Conservation (phyloP, 1,140 invertebrate genomes). For the Drosophila insularis region DNA sequence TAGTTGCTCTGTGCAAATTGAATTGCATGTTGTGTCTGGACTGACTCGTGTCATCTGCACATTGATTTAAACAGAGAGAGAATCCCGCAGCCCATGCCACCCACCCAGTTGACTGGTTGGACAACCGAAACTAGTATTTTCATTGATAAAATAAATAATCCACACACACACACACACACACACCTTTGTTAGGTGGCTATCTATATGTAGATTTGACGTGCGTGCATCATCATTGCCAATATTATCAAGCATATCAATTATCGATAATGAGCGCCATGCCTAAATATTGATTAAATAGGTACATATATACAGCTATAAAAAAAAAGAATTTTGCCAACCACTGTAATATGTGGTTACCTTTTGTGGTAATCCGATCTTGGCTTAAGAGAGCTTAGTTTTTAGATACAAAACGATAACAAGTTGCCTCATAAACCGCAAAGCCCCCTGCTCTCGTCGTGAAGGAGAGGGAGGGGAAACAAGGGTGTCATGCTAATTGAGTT, state of each 20-base stretch:
- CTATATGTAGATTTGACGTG: constrained; percentile 21
- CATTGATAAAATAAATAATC: constrained; percentile 62
- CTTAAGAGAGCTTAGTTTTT: too few species aligned
- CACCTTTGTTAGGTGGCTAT: too few species aligned
- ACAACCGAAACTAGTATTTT: constrained; percentile 39
- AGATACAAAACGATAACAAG: too few species aligned
- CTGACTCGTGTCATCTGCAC: constrained; percentile 15
- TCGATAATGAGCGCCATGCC: constrained; percentile 30
- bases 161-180: too few species aligned
- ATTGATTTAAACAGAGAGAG: constrained; percentile 40
- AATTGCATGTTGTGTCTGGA: constrained; percentile 54
- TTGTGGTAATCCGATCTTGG: too few species aligned
- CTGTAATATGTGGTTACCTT: too few species aligned
- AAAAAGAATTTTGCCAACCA: not conserved
- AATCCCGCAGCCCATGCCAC: too few species aligned
- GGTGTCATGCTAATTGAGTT: too few species aligned
- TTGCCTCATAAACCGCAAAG: too few species aligned
- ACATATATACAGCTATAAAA: not conserved
- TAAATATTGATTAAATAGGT: constrained; percentile 11
- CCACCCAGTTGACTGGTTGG: constrained; percentile 42
- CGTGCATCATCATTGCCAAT: constrained; percentile 14
- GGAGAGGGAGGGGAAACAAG: too few species aligned
- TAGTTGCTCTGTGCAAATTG: constrained; percentile 46
- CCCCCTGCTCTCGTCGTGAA: too few species aligned
- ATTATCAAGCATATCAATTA: constrained; percentile 34